Percentiles rank a stretch among this genome's conserved stretches.
phyloP scores from a whole-genome alignment of 2,888 invertebrate genomes.

The Caenorhabditis panamensis region DNA sequence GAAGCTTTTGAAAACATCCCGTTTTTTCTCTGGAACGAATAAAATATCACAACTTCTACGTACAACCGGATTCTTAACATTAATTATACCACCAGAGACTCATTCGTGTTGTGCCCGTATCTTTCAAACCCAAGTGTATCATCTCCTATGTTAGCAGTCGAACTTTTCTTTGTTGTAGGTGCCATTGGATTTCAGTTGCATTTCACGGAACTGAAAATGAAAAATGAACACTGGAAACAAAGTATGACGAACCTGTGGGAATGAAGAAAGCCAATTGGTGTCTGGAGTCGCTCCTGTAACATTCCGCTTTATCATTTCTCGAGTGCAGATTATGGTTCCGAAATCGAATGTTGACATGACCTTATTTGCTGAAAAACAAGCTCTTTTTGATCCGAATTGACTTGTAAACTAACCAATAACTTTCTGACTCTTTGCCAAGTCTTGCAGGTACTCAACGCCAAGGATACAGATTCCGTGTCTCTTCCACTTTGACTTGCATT shows the following conservation, averaged over 20 bases:
- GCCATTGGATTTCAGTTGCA: conserved; percentile 45
- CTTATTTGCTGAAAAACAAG: conserved; percentile 46
- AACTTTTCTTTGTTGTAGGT: conserved; percentile 44
- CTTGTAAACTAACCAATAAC: conserved; percentile 14
- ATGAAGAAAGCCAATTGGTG: conserved; percentile 39
- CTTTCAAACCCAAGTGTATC: background rate
- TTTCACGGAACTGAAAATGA: conserved; percentile 45
- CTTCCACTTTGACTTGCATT: conserved; percentile 52
- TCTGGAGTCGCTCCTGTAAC: conserved; percentile 19
- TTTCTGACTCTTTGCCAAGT: conserved; percentile 26
- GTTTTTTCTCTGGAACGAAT: too few species aligned
- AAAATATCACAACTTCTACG: too few species aligned
- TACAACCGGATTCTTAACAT: too few species aligned
- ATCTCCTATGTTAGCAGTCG: conserved; percentile 15
- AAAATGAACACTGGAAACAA: too few species aligned
- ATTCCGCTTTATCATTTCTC: conserved; percentile 47
- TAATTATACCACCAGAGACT: background rate
- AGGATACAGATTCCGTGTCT: conserved; percentile 56
- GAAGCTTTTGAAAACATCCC: too few species aligned
- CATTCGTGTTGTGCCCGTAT: conserved; percentile 1
- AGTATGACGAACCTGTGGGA: conserved; percentile 31
- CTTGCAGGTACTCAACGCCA: conserved; percentile 47
- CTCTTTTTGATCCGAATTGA: background rate
- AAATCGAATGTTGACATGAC: conserved; percentile 50
- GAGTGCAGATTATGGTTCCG: conserved; percentile 52